Percentiles rank a stretch among this genome's conserved stretches.
These are phyloP conservation scores for Danaus plexippus DNA, from an alignment of 1,140 invertebrate species.

Conservation along the genomic window DNA sequence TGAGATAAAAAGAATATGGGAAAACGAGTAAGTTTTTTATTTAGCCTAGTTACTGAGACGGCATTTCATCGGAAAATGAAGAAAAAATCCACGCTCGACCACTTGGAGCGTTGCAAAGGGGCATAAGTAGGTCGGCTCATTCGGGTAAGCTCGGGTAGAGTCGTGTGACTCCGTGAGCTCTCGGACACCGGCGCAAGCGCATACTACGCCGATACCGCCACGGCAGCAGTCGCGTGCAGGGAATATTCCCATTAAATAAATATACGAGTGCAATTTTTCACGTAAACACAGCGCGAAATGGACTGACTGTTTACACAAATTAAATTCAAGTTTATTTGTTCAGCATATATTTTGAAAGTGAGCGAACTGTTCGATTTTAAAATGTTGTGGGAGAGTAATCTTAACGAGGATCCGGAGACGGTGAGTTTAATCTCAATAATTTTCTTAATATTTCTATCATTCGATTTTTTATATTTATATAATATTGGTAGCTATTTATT, in stretches of 20 bases:
- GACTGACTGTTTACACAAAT: conserved; percentile 42
- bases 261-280: conserved; percentile 40
- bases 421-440: conserved; percentile 36
- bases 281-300: conserved; percentile 37
- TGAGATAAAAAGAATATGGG: conserved; percentile 29
- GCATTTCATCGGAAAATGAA: conserved; percentile 66
- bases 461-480: conserved; percentile 4
- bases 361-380: conserved; percentile 43
- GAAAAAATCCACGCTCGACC: conserved; percentile 55
- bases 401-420: conserved; percentile 56
- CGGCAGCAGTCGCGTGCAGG: conserved; percentile 41
- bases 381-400: conserved; percentile 63
- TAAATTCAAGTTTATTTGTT: conserved; percentile 11
- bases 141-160: conserved; percentile 39
- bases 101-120: conserved; percentile 51
- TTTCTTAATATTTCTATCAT: conserved; percentile 27
- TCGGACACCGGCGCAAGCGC: conserved; percentile 45
- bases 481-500: conserved; percentile 10
- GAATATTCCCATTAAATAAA: conserved; percentile 23
- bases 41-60: conserved; percentile 35
- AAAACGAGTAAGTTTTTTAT: conserved; percentile 42
- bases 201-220: conserved; percentile 48
- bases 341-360: conserved; percentile 34
- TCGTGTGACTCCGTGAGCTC: conserved; percentile 43
- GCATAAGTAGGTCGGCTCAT: conserved; percentile 58